phyloP scores from a whole-genome alignment of 2,113 vertebrate species.

The Dendropsophus ebraccatus region DNA sequence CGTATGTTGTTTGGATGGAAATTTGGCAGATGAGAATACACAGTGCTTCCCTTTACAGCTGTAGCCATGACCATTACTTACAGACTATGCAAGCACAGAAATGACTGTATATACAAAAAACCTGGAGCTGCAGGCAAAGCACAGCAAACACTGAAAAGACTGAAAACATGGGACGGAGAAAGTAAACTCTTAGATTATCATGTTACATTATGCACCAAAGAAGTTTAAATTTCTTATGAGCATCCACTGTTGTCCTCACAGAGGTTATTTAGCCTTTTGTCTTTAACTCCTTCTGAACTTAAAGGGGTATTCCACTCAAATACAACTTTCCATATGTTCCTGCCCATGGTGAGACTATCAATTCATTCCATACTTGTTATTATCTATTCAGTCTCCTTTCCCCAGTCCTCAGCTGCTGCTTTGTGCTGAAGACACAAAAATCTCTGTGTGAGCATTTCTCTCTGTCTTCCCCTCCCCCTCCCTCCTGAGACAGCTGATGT shows the following conservation, averaged over 20 bases:
- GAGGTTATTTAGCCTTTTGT: not conserved
- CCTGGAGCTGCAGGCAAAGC: not conserved
- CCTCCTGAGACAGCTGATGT: too few relatives aligned
- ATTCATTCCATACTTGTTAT: too few relatives aligned
- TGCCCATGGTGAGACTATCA: too few relatives aligned
- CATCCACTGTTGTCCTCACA: not conserved
- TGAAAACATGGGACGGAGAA: not conserved
- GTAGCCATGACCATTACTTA: constrained; percentile 16
- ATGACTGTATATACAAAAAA: not conserved
- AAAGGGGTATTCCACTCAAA: too few relatives aligned
- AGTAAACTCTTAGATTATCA: not conserved
- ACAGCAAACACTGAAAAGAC: not conserved
- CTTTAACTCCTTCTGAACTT: not conserved
- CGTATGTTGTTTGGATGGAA: constrained; percentile 3
- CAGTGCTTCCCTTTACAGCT: constrained; percentile 10
- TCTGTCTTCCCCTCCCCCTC: too few relatives aligned
- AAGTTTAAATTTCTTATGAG: not conserved
- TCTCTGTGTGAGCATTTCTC: too few relatives aligned
- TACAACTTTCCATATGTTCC: too few relatives aligned
- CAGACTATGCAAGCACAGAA: constrained; percentile 1
- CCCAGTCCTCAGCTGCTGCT: too few relatives aligned
- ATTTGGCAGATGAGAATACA: constrained; percentile 22
- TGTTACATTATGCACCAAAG: not conserved
- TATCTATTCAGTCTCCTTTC: too few relatives aligned
- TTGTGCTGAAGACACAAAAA: too few relatives aligned